A percentile compares a stretch with the other conserved stretches of the same genome.
Evolutionary conservation across 2,888 invertebrate species (phyloP).

Genomic region (Gastracanthus pulcherrimus): DNA sequence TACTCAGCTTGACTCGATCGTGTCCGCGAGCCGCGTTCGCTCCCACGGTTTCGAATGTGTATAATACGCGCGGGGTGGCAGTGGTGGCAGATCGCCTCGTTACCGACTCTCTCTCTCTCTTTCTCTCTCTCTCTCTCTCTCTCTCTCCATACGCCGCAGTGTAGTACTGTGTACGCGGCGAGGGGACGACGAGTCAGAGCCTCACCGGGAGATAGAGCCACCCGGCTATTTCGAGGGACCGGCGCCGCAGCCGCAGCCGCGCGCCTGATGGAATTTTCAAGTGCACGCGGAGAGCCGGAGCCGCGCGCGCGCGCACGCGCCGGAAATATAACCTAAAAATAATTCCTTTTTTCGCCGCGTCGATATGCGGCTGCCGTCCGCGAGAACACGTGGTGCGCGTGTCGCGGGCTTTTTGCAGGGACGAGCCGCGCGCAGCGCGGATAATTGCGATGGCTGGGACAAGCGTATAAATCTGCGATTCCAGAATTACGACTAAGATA

Average conservation of each 20-base stretch:
- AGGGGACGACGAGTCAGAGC: background rate
- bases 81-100: background rate
- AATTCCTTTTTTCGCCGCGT: constrained; percentile 23
- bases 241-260: background rate
- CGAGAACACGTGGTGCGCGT: too few relatives aligned
- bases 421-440: too few relatives aligned
- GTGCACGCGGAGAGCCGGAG: background rate
- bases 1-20: too few relatives aligned
- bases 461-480: too few relatives aligned
- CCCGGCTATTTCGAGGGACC: background rate
- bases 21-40: too few relatives aligned
- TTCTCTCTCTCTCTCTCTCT: background rate
- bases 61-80: background rate
- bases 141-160: too few relatives aligned
- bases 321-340: constrained; percentile 57
- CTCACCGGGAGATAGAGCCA: constrained; percentile 48
- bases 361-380: background rate
- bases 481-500: too few relatives aligned
- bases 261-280: too few relatives aligned
- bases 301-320: background rate
- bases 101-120: constrained; percentile 8
- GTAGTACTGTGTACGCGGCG: background rate
- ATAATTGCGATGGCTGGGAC: too few relatives aligned
- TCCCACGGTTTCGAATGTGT: background rate
- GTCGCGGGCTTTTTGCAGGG: too few relatives aligned